Evolutionary conservation across 2,113 vertebrate species (phyloP).

Genomic region (Phrynocephalus versicolor): DNA sequence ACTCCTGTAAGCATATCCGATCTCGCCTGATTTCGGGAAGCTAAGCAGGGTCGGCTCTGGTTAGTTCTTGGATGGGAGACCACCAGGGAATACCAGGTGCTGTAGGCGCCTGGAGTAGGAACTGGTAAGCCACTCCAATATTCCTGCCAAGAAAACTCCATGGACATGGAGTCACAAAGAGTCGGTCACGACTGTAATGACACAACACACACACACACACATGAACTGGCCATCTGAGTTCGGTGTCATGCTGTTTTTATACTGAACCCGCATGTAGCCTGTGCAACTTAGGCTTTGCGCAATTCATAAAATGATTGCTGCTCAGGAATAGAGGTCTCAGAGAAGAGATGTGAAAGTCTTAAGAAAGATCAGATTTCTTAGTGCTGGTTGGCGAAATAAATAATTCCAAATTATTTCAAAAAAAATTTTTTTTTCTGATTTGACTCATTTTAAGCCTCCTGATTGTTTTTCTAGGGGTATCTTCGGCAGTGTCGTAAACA

Average conservation of each 20-base stretch:
- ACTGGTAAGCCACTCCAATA: too few species aligned
- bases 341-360: neutral
- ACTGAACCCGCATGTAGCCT: neutral
- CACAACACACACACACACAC: too few species aligned
- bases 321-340: neutral
- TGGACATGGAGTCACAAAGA: too few species aligned
- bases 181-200: too few species aligned
- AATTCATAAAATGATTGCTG: neutral
- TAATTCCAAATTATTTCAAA: conserved; percentile 3
- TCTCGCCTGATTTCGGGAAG: too few species aligned
- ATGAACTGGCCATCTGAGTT: neutral
- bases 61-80: too few species aligned
- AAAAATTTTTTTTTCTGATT: neutral
- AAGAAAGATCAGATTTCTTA: neutral
- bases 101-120: too few species aligned
- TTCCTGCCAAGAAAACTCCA: too few species aligned
- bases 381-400: neutral
- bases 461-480: conserved; percentile 83
- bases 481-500: conserved; percentile 96
- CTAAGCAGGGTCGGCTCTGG: too few species aligned
- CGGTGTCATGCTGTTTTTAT: neutral
- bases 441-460: neutral
- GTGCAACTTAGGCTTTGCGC: neutral
- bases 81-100: too few species aligned
- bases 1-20: too few species aligned